These are phyloP conservation scores for Sweltsa coloradensis DNA, from an alignment of 1,140 invertebrate species.

Conservation along the genomic window DNA sequence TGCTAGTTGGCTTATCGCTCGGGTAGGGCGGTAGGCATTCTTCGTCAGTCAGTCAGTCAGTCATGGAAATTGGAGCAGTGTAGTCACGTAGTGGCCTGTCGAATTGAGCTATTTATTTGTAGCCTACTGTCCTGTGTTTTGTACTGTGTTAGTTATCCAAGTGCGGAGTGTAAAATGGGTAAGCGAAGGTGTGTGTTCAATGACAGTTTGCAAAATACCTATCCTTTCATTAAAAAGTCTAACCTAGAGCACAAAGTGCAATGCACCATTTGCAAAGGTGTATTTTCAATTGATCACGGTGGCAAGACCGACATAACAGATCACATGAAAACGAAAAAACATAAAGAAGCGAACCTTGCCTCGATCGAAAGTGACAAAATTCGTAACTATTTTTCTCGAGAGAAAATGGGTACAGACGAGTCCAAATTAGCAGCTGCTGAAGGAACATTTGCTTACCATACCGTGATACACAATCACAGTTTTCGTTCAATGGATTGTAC, in stretches of 20 bases:
- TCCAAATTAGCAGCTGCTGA: not conserved
- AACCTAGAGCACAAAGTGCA: not conserved
- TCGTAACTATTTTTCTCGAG: not conserved
- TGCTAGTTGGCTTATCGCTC: too few relatives aligned
- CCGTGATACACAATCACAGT: conserved; percentile 17
- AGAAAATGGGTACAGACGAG: not conserved
- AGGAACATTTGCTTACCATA: conserved; percentile 22
- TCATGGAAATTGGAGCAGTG: too few relatives aligned
- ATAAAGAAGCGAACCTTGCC: not conserved
- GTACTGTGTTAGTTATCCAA: too few relatives aligned
- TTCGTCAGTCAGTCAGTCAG: too few relatives aligned
- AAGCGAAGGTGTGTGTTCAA: not conserved
- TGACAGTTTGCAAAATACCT: not conserved
- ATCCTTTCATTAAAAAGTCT: not conserved
- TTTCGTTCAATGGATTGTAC: conserved; percentile 21
- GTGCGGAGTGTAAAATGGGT: too few relatives aligned
- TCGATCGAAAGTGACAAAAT: not conserved
- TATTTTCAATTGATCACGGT: not conserved
- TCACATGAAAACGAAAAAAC: not conserved
- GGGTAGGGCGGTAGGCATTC: too few relatives aligned
- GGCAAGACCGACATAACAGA: not conserved
- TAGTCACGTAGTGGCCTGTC: too few relatives aligned
- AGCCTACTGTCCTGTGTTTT: too few relatives aligned
- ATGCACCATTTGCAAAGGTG: not conserved
- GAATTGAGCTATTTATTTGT: too few relatives aligned